phyloP scores from a whole-genome alignment of 2,113 vertebrate species.

The Pseudorasbora parva region DNA sequence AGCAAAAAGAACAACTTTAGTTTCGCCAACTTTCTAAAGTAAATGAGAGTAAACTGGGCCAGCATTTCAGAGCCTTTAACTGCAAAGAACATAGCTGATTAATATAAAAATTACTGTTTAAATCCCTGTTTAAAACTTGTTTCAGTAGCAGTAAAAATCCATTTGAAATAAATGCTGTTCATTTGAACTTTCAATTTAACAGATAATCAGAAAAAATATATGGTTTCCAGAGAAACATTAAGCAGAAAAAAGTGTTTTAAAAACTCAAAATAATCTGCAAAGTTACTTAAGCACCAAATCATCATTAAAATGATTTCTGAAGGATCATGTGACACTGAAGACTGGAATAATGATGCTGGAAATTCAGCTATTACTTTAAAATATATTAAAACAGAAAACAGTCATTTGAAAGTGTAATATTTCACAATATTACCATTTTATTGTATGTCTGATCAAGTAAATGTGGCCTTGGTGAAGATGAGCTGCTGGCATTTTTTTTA shows the following conservation, averaged over 20 bases:
- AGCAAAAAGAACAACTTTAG: no score
- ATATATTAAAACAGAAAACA: background rate
- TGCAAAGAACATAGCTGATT: no score
- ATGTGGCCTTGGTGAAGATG: background rate
- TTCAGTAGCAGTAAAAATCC: background rate
- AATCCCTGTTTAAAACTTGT: no score
- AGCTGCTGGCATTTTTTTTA: background rate
- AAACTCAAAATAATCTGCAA: background rate
- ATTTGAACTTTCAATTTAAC: background rate
- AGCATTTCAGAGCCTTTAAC: no score
- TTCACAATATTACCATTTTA: background rate
- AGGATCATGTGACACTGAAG: background rate
- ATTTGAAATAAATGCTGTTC: background rate
- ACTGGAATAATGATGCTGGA: background rate
- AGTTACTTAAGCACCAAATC: background rate
- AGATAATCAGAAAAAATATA: background rate
- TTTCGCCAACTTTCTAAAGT: no score
- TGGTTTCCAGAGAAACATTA: background rate
- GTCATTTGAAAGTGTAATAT: background rate
- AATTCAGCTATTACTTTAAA: background rate
- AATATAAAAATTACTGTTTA: no score
- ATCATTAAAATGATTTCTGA: background rate
- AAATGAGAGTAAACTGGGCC: no score
- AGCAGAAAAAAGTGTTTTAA: no score
- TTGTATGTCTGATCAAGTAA: background rate